Conservation (phyloP, 2,113 vertebrate genomes). For the Nannospalax galili region DNA sequence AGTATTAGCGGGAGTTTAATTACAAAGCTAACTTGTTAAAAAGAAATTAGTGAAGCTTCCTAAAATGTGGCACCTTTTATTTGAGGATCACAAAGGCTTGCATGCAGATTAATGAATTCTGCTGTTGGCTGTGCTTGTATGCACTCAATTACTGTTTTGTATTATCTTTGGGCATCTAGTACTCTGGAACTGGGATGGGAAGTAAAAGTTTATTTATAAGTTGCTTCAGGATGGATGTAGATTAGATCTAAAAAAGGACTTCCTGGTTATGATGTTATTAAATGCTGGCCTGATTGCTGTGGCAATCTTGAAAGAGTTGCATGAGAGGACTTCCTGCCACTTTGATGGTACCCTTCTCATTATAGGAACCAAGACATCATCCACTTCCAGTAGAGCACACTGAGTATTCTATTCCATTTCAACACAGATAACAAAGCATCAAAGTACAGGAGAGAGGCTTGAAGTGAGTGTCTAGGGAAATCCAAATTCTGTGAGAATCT, state of each 20-base stretch:
- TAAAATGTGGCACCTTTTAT: conserved; percentile 45
- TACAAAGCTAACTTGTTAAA: conserved; percentile 53
- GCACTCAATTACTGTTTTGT: conserved; percentile 53
- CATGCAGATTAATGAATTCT: conserved; percentile 39
- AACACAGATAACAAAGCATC: neutral
- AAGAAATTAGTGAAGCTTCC: neutral
- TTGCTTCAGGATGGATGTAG: conserved; percentile 43
- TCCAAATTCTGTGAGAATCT: neutral
- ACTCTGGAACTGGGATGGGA: conserved; percentile 34
- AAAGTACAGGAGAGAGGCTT: conserved; percentile 23
- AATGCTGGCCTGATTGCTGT: conserved; percentile 1
- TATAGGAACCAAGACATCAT: neutral
- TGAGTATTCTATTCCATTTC: neutral
- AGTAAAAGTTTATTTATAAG: conserved; percentile 67
- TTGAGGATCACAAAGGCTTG: conserved; percentile 34
- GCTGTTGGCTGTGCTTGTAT: neutral
- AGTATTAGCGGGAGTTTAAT: conserved; percentile 67
- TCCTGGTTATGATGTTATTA: conserved; percentile 69
- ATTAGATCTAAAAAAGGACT: conserved; percentile 70
- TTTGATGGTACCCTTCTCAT: neutral
- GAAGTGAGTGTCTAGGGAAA: neutral
- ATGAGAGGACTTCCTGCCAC: conserved; percentile 21
- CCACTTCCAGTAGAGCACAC: neutral
- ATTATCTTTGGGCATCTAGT: neutral
- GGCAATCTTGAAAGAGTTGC: conserved; percentile 54